Evolutionary conservation across 2,113 vertebrate species (phyloP), one percentile per base, ranked within the genome.

Genomic region (Halichoerus grypus): DNA sequence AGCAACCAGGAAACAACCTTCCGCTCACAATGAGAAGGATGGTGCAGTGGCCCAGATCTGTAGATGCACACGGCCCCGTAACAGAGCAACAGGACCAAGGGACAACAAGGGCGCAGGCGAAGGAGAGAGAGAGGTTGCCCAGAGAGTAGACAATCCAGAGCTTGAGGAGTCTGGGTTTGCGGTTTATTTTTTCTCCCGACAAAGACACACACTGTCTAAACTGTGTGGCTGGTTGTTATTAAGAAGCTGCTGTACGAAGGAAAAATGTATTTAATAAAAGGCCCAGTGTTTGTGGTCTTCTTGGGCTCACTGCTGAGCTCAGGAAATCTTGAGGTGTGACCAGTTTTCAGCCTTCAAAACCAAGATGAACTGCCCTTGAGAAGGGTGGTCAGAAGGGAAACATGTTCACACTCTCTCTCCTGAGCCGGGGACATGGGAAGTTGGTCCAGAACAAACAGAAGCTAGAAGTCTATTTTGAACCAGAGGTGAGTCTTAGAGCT

Each of bases 391-490:
- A 57, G 63, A 90, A 49, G 53, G 98, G 98, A 98, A 99, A 97
- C 98, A 98, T 97, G 96, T 88, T 98, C 94, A 36, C 96, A 36
- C 98, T 99, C 57, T 99, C 99, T 39, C 94, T 98, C 49, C 97
- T 99, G 97, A 99, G 98, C 97, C 98, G 98, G 49, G 98, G 99
- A 12, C 99, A 97, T 33, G 99, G 98, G 39, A 98, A 98, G 53
- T 71, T 98, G 82, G 97, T 99, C 81, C 98, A 97, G 95, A 97
- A 93, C 91, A 96, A 98, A 19, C 98, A 99, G 72, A 98, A 99
- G 79, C 46, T 99, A 93, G 98, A 99, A 87, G 98, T 99, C 95
- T 99, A 97, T 98, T 98, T 99, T 85, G 99, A 99, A 96, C 98
- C 99, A 12, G 98, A 99, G 98, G 98, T 99, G 89, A 99, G 95